Evolutionary conservation across 2,113 vertebrate species (phyloP).

Genomic region (Balaenoptera acutorostrata): DNA sequence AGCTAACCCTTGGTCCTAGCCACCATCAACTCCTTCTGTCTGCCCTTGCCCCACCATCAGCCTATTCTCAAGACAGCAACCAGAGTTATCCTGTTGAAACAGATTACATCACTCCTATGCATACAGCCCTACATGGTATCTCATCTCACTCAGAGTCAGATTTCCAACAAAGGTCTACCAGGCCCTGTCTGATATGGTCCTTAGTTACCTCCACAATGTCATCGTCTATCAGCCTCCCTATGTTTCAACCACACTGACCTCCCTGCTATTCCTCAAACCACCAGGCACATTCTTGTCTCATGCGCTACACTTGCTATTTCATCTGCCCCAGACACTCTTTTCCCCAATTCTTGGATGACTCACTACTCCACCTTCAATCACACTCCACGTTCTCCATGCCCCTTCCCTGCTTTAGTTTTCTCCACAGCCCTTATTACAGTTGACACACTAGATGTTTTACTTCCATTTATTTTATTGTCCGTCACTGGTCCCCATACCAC

Average conservation of each 20-base stretch:
- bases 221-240: too few species aligned
- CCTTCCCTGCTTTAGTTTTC: not conserved
- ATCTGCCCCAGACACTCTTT: not conserved
- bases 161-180: not conserved
- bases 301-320: not conserved
- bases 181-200: not conserved
- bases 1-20: not conserved
- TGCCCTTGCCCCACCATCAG: not conserved
- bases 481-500: not conserved
- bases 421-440: not conserved
- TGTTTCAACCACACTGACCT: not conserved
- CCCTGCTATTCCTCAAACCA: not conserved
- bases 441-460: not conserved
- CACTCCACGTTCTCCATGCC: not conserved
- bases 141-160: not conserved
- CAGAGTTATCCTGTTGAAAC: not conserved
- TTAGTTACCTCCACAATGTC: too few species aligned
- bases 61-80: not conserved
- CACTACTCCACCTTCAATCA: not conserved
- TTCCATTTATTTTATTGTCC: not conserved
- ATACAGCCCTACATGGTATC: not conserved
- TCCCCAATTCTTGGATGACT: not conserved
- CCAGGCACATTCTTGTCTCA: not conserved
- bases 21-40: not conserved
- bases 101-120: accelerated